These are phyloP conservation scores for Hyperopisus bebe DNA, from an alignment of 2,113 vertebrate genomes.

Conservation along the genomic window DNA sequence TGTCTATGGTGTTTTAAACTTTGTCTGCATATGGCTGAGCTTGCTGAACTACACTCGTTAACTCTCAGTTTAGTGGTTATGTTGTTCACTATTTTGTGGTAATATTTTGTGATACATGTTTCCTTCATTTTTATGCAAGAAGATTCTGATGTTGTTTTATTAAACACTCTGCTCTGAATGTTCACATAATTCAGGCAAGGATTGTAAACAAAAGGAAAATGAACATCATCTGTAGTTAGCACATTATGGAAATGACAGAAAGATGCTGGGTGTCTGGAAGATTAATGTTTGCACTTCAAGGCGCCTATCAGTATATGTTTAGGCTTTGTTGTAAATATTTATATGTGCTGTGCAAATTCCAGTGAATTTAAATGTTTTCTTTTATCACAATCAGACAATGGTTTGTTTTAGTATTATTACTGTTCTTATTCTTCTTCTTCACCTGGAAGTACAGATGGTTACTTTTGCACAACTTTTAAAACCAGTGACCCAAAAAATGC, in stretches of 20 bases:
- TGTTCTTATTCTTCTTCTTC: neutral
- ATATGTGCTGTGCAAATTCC: neutral
- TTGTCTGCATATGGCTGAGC: neutral
- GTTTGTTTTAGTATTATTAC: neutral
- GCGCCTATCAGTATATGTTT: neutral
- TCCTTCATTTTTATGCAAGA: neutral
- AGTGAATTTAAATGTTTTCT: neutral
- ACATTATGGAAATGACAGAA: neutral
- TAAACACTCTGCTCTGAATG: neutral
- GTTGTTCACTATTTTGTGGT: neutral
- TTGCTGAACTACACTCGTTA: neutral
- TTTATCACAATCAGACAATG: neutral
- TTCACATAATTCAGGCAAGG: neutral
- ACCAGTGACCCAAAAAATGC: neutral
- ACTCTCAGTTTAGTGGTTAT: neutral
- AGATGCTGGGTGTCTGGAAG: neutral
- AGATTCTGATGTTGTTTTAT: neutral
- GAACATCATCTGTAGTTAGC: neutral
- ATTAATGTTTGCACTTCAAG: neutral
- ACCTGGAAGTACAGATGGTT: neutral
- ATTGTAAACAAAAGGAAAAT: neutral
- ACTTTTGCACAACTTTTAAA: neutral
- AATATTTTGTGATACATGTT: neutral
- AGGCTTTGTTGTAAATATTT: neutral
- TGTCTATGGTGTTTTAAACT: neutral